Evolutionary conservation across 2,888 invertebrate species (phyloP), one percentile per base, ranked within the genome.

Genomic region (Cremastobaeus sp.): DNA sequence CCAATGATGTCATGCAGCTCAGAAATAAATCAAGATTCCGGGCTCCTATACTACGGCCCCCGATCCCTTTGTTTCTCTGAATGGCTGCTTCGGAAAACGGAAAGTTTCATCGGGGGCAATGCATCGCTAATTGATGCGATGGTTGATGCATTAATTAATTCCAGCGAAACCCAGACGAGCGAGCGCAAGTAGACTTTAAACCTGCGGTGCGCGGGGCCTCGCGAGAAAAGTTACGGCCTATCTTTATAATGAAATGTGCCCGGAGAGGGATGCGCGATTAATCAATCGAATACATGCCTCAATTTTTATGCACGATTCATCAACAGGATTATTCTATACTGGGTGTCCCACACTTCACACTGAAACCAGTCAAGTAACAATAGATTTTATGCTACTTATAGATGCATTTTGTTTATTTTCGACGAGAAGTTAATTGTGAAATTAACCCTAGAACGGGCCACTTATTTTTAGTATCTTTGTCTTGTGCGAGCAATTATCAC

Each of bases 91-190:
- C 55, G 65, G 69, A 77, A 81, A 79, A 76, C 76, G 83, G 82
- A 83, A 83, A 82, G 76, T 82, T 83, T 78, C 78, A 75, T 76
- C 77, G 81, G 76, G 81, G 78, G 81, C 81, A 81, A 80, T 80
- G 83, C 78, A 78, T 81, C 77, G 79, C 79, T 82, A 81, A 83
- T 82, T 81, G 78, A 69, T 73, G 76, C 78, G 81, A 80, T 80
- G 79, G 79, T 79, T 78, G 17, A 73, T 76, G 72, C 77, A 79
- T 79, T 79, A 81, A 83, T 83, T 81, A 79, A 82, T 81, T 80
- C 75, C 66, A 60, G 8, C 70, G 48, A 57, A 65, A 74, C 60
- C 62, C 64, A 66, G 65, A 60, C 64, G 55, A 43, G 74, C 62
- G 52, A 72, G 30, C 39, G 41, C 37, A 39, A 54, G 52, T 77